A percentile compares a stretch with the other conserved stretches of the same genome.
phyloP scores from a whole-genome alignment of 2,888 invertebrate species.

The Patella depressa region DNA sequence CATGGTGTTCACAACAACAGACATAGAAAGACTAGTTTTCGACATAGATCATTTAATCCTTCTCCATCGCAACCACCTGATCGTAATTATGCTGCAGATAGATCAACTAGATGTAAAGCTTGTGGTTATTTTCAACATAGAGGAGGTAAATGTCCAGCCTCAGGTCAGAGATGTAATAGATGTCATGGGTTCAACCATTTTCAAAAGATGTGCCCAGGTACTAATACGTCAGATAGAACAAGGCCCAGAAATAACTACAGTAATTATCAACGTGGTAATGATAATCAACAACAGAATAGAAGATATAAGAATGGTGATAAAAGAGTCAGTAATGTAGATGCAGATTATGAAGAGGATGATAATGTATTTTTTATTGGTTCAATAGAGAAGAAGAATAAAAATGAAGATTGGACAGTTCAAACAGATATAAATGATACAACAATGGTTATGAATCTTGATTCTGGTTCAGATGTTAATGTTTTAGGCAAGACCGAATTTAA shows the following conservation, averaged over 20 bases:
- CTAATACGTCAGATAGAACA: slow-evolving; percentile 8
- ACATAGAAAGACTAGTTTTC: neutral
- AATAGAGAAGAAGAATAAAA: neutral
- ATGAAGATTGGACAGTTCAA: slow-evolving; percentile 5
- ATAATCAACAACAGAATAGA: slow-evolving; percentile 14
- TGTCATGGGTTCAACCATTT: slow-evolving; percentile 19
- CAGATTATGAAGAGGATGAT: neutral
- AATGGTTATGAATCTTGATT: slow-evolving; percentile 17
- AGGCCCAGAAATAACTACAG: slow-evolving; percentile 13
- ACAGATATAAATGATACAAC: neutral
- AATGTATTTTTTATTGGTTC: neutral
- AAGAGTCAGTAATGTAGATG: neutral
- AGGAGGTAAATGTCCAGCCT: slow-evolving; percentile 18
- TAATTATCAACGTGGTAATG: neutral
- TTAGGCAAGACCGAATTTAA: slow-evolving; percentile 5
- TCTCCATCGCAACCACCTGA: neutral
- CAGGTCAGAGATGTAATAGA: slow-evolving; percentile 14
- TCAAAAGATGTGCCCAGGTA: slow-evolving; percentile 8
- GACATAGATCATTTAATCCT: neutral
- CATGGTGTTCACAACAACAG: neutral
- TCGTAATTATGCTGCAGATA: neutral
- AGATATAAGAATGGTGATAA: neutral
- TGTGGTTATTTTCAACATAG: slow-evolving; percentile 15
- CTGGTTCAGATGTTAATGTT: slow-evolving; percentile 19
- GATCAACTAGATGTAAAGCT: neutral